phyloP scores from a whole-genome alignment of 2,797 vertebrate genomes.

The Tinamus major region DNA sequence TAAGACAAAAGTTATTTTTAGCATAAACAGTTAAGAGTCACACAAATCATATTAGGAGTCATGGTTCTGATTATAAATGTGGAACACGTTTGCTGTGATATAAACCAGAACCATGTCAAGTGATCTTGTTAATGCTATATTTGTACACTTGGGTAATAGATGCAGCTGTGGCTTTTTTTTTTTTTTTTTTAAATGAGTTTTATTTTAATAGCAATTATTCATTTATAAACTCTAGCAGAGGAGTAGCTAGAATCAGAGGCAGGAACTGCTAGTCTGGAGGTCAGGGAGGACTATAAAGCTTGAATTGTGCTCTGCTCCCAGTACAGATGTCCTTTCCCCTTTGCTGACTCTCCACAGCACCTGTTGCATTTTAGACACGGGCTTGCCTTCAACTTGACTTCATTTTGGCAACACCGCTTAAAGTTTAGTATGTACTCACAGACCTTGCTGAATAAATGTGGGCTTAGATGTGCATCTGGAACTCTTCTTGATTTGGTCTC shows the following conservation, averaged over 20 bases:
- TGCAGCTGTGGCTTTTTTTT: conserved; percentile 33
- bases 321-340: neutral
- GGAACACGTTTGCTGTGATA: conserved; percentile 24
- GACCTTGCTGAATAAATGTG: neutral
- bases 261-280: neutral
- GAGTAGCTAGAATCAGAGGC: conserved; percentile 21
- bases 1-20: conserved; percentile 38
- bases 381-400: conserved; percentile 29
- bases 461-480: neutral
- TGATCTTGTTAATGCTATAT: conserved; percentile 16
- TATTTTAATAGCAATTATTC: conserved; percentile 46
- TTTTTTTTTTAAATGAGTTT: neutral
- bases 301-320: neutral
- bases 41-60: conserved; percentile 1
- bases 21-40: neutral
- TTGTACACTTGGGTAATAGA: conserved; percentile 28
- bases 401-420: neutral
- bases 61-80: conserved; percentile 52
- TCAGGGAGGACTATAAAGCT: neutral
- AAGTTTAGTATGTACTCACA: neutral
- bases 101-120: conserved; percentile 42
- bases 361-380: neutral
- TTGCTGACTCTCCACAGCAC: neutral
- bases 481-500: neutral
- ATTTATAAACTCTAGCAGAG: conserved; percentile 41